Conservation (phyloP, 2,888 invertebrate genomes). For the Patella depressa region DNA sequence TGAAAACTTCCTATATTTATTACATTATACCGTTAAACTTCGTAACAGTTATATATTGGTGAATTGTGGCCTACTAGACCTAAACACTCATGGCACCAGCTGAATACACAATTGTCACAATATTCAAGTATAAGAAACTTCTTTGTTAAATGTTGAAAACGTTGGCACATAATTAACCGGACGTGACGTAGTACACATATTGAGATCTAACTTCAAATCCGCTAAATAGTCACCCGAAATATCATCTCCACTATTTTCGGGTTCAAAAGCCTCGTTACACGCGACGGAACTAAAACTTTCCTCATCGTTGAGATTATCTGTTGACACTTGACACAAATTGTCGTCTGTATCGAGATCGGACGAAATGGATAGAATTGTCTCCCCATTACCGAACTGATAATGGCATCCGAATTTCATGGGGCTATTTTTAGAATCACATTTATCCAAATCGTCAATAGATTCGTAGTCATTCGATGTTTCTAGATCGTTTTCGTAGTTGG, state of each 20-base stretch:
- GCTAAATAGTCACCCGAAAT: constrained; percentile 2
- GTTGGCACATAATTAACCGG: background rate
- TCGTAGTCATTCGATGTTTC: constrained; percentile 1
- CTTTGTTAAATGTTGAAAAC: constrained; percentile 1
- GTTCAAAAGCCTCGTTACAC: background rate
- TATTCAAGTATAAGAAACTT: background rate
- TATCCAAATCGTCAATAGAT: background rate
- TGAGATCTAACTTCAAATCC: background rate
- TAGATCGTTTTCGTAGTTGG: background rate
- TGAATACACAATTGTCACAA: no score
- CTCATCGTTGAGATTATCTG: background rate
- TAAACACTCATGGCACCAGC: no score
- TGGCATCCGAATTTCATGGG: background rate
- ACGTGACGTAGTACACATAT: background rate
- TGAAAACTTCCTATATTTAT: no score
- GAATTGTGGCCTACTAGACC: no score
- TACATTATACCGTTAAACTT: no score
- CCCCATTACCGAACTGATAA: constrained; percentile 2
- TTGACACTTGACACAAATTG: constrained; percentile 2
- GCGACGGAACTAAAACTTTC: constrained; percentile 9
- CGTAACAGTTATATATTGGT: no score
- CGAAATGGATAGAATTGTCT: background rate
- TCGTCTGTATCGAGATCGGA: constrained; percentile 7
- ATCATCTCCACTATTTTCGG: background rate
- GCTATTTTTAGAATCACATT: background rate